Conservation (phyloP, 1,140 invertebrate genomes). For the Plutomurus gul region DNA sequence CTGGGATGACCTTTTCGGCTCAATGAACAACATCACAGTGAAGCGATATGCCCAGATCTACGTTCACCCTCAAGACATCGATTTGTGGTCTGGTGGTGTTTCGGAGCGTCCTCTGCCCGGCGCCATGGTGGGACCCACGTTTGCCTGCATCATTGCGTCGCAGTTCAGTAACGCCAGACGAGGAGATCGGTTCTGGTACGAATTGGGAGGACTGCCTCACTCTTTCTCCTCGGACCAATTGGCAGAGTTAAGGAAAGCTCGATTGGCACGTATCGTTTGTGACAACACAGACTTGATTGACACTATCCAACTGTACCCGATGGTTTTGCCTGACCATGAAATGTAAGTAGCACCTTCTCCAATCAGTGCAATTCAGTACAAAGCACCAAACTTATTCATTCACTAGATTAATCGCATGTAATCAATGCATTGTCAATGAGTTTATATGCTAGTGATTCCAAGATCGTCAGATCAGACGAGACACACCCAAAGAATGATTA, state of each 20-base stretch:
- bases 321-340: conserved; percentile 88
- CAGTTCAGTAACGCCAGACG: conserved; percentile 89
- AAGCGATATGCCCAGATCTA: conserved; percentile 74
- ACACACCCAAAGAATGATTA: no score
- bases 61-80: conserved; percentile 81
- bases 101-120: conserved; percentile 79
- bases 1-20: conserved; percentile 84
- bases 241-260: conserved; percentile 82
- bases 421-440: no score
- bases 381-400: neutral
- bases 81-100: conserved; percentile 91
- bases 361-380: neutral
- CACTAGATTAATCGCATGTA: neutral
- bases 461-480: no score
- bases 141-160: conserved; percentile 93
- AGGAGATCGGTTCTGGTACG: conserved; percentile 97
- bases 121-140: conserved; percentile 90
- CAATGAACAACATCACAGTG: conserved; percentile 88
- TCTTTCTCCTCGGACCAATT: conserved; percentile 89
- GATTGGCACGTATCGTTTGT: conserved; percentile 86
- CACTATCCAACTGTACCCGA: conserved; percentile 90
- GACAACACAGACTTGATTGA: conserved; percentile 93
- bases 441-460: no score
- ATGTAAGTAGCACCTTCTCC: conserved; percentile 68
- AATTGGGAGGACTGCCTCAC: conserved; percentile 87